Base-by-base conservation (phyloP, 2,113 vertebrate genomes). In the Myodes glareolus region DNA sequence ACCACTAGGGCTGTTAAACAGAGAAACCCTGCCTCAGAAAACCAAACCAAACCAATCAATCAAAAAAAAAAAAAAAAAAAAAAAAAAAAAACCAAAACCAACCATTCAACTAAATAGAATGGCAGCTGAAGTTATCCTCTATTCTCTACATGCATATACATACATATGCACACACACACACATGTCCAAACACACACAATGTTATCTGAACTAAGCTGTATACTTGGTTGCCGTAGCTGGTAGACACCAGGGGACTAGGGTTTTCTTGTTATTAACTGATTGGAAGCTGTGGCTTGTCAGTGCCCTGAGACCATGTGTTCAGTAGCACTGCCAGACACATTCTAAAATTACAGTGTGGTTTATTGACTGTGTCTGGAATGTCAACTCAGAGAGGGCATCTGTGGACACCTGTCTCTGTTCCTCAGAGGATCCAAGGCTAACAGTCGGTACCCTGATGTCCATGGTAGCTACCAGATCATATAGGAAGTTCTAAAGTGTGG, bases 191-290 rank as follows among this genome's bases (percentile, higher is more conserved):
- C 16, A 67, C 39, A 33, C 7, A 86, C 33, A 88, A 0, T 52
- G 23, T 55, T 70, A 55, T 25, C 68, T 14, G 61, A 90, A 12
- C 61, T 14, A 8, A 25, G 31, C 3, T 4, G 36, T 0, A 0
- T 3, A 3, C 33, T 31, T 25, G 2, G 8, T 77, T 77, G 39
- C 75, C 4, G 0, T 52, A 63, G 25, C 4, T 2, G 55, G 39
- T 3, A 31, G 55, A 3, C 19, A 1, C 3, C 3, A 3, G 8
- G 4, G 50, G 13, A 13, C n/a, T 16, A 2, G 3, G 45, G 27
- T 4, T n/a, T 42, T 17, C n/a, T 63, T 23, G 0, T 29, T 78
- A n/a, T 6, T 7, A 23, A 0, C 16, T 67, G 29, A 75, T 75
- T 86, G 63, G 58, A 82, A 7, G 29, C 27, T 13, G 39, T 17